phyloP scores from a whole-genome alignment of 2,888 invertebrate species.

The Drosophila percnosoma region DNA sequence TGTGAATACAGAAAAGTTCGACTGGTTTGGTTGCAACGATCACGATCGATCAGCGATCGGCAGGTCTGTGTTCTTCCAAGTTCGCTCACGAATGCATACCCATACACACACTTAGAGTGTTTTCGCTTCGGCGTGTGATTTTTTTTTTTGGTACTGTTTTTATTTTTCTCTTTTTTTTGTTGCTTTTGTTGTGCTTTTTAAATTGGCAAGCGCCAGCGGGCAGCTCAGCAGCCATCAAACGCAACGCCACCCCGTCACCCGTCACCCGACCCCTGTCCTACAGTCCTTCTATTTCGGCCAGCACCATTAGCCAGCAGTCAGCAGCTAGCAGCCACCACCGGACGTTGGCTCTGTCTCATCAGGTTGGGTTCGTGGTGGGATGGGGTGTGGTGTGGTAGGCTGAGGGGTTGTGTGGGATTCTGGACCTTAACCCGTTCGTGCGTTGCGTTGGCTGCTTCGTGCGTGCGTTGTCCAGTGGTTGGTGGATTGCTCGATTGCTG shows the following conservation, averaged over 20 bases:
- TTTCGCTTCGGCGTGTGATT: constrained; percentile 19
- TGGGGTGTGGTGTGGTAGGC: not conserved
- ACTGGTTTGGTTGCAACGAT: not conserved
- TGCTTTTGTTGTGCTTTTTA: constrained; percentile 73
- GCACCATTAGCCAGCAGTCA: constrained; percentile 35
- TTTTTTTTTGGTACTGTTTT: not conserved
- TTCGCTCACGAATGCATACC: not conserved
- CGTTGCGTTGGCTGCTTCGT: constrained; percentile 62
- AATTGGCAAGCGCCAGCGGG: constrained; percentile 81
- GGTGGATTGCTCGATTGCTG: constrained; percentile 35
- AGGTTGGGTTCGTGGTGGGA: not conserved
- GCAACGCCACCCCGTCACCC: constrained; percentile 25
- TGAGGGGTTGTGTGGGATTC: constrained; percentile 8
- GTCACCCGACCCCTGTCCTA: not conserved
- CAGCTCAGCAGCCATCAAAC: constrained; percentile 70
- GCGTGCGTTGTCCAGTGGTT: constrained; percentile 72
- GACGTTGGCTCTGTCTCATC: constrained; percentile 36
- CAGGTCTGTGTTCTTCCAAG: not conserved
- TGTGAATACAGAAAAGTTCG: not conserved
- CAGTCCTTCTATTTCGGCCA: not conserved
- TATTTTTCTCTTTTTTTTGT: constrained; percentile 9
- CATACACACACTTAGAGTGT: constrained; percentile 1
- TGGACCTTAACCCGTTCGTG: constrained; percentile 78
- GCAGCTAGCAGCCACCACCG: constrained; percentile 24
- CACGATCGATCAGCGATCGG: not conserved